Base-by-base conservation (phyloP, 2,888 invertebrate genomes). In the Protula sp. region DNA sequence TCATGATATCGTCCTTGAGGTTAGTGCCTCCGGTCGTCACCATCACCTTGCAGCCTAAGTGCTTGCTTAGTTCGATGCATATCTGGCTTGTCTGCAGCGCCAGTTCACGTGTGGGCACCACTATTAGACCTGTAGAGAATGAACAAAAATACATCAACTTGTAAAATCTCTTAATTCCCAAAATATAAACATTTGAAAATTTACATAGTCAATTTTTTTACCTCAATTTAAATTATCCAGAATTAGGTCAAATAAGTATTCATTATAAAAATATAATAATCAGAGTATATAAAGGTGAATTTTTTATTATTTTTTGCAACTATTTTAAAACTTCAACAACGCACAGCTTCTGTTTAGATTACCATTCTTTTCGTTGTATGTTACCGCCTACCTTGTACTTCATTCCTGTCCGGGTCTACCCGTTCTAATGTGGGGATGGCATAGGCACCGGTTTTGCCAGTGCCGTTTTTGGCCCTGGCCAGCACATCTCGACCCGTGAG, bases 81-180 rank as follows among this genome's bases (percentile, higher is more conserved):
- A 99, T 99, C 85, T 98, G 98, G 85, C 97, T 95, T 79, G 98
- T 99, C 84, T 99, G 99, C 76, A 98, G 86, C 67, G 99, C 99
- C 83, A 99, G 66, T 85, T 99, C 99, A 84, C 99, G 86, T 64
- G 99, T 99, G 68, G 99, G 99, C 79, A 99, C 98, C 82, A 99
- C 92, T 75, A 99, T 88, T 84, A 99, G 86, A 76, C 95, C 98
- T 77, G 74, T 60, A 73, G 70, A 51, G 5, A 22, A 26, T 5
- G 19, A 29, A n/a, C n/a, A n/a, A 51, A 27, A 54, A 27, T n/a
- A 14, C 50, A 55, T 22, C 55, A 55, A 24, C 38, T n/a, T n/a
- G n/a, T n/a, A n/a, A n/a, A n/a, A n/a, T n/a, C n/a, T n/a, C n/a
- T n/a, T n/a, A n/a, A n/a, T n/a, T n/a, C n/a, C n/a, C n/a, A n/a